These are phyloP conservation scores for Pseudobourletiella spinata DNA, from an alignment of 1,140 invertebrate species.

Conservation along the genomic window DNA sequence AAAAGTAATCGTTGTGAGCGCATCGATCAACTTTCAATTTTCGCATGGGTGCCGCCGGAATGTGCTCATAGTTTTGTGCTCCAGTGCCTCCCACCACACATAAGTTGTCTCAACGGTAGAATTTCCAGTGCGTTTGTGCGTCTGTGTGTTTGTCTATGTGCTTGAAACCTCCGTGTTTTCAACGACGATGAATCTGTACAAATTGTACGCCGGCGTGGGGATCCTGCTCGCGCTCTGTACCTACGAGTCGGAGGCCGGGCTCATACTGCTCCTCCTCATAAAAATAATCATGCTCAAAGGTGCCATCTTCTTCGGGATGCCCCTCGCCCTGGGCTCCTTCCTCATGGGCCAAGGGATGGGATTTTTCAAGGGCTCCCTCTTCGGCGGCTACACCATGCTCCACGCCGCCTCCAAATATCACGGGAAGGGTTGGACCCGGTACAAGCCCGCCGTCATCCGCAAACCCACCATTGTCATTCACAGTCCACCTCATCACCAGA, in stretches of 20 bases:
- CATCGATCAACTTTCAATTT: too few species aligned
- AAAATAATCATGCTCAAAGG: slow-evolving; percentile 32
- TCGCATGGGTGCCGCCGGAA: too few species aligned
- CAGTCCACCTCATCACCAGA: slow-evolving; percentile 7
- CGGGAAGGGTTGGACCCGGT: slow-evolving; percentile 15
- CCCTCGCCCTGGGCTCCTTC: slow-evolving; percentile 28
- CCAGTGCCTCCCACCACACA: too few species aligned
- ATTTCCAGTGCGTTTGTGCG: too few species aligned
- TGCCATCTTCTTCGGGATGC: slow-evolving; percentile 30
- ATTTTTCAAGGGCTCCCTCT: slow-evolving; percentile 31
- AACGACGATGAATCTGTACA: slow-evolving; percentile 12
- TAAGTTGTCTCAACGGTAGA: too few species aligned
- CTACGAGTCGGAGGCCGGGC: slow-evolving; percentile 19
- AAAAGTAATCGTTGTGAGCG: too few species aligned
- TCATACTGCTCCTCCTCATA: slow-evolving; percentile 20
- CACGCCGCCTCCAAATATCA: slow-evolving; percentile 24
- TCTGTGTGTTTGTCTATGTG: too few species aligned
- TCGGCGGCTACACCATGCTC: slow-evolving; percentile 28
- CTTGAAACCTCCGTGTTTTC: too few species aligned
- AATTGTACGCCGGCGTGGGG: neutral
- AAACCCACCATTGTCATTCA: neutral
- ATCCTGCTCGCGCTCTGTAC: slow-evolving; percentile 21
- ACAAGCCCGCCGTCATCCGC: neutral
- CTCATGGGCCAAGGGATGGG: slow-evolving; percentile 34
- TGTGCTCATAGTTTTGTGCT: too few species aligned